Evolutionary conservation across 2,797 vertebrate species (phyloP).

Genomic region (Eutrigla gurnardus): DNA sequence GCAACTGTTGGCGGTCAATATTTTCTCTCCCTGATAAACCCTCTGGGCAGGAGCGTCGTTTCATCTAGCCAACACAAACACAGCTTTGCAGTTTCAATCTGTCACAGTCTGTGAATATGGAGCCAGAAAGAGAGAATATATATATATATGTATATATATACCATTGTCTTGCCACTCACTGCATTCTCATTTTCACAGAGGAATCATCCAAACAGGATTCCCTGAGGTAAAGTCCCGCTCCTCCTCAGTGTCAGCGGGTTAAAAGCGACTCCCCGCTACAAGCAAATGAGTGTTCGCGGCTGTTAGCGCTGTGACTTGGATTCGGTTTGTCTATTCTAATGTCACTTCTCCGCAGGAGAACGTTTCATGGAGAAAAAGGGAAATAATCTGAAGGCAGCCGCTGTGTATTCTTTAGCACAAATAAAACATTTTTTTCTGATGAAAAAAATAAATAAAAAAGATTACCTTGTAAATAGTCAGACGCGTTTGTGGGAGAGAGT

Average conservation of each 20-base stretch:
- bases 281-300: conserved; percentile 46
- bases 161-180: conserved; percentile 26
- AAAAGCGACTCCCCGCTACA: conserved; percentile 42
- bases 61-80: conserved; percentile 69
- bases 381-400: conserved; percentile 18
- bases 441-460: background rate
- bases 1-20: conserved; percentile 74
- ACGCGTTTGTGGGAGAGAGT: conserved; percentile 50
- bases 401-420: background rate
- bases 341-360: conserved; percentile 34
- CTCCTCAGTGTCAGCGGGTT: conserved; percentile 23
- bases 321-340: conserved; percentile 51
- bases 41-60: conserved; percentile 58
- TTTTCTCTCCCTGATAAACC: conserved; percentile 70
- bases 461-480: conserved; percentile 75
- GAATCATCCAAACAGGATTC: conserved; percentile 25
- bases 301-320: conserved; percentile 4
- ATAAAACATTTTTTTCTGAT: background rate
- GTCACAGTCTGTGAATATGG: conserved; percentile 56
- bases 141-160: conserved; percentile 18
- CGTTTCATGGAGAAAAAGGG: conserved; percentile 4
- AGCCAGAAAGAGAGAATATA: conserved; percentile 26
- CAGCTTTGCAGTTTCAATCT: conserved; percentile 66
- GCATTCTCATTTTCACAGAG: conserved; percentile 43
- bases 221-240: conserved; percentile 20